Conservation (phyloP, 2,797 vertebrate genomes). For the Meriones psammophilus region DNA sequence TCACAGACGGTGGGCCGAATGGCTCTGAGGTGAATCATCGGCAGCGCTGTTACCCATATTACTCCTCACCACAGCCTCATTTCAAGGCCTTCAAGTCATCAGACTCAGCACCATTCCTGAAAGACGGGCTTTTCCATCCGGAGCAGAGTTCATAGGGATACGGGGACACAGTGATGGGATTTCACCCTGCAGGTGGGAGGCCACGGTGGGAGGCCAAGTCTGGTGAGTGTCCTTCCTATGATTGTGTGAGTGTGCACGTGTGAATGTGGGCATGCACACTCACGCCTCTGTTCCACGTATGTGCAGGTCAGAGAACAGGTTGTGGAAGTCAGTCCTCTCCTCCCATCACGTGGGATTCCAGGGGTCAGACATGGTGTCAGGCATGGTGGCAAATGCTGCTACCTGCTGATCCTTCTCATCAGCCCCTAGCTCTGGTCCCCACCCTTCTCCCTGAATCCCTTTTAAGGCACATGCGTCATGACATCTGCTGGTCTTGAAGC, state of each 20-base stretch:
- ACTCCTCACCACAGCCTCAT: neutral
- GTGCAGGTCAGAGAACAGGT: neutral
- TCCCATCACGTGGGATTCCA: neutral
- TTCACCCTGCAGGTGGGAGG: neutral
- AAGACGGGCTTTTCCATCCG: neutral
- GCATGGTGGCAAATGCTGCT: neutral
- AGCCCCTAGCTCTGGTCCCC: neutral
- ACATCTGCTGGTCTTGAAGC: neutral
- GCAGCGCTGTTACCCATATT: neutral
- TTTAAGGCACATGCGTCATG: neutral
- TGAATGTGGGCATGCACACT: neutral
- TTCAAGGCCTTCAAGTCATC: neutral
- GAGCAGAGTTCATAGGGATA: neutral
- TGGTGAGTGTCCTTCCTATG: neutral
- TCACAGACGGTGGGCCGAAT: rapidly evolving
- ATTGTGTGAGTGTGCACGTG: neutral
- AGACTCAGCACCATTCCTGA: no score
- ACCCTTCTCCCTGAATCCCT: neutral
- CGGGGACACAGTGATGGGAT: neutral
- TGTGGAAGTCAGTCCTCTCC: neutral
- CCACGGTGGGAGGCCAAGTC: neutral
- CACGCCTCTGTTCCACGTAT: neutral
- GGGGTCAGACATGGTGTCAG: neutral
- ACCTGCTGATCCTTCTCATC: neutral
- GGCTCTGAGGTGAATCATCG: neutral